Conservation (phyloP, 2,888 invertebrate genomes). For the Polietes domitor region DNA sequence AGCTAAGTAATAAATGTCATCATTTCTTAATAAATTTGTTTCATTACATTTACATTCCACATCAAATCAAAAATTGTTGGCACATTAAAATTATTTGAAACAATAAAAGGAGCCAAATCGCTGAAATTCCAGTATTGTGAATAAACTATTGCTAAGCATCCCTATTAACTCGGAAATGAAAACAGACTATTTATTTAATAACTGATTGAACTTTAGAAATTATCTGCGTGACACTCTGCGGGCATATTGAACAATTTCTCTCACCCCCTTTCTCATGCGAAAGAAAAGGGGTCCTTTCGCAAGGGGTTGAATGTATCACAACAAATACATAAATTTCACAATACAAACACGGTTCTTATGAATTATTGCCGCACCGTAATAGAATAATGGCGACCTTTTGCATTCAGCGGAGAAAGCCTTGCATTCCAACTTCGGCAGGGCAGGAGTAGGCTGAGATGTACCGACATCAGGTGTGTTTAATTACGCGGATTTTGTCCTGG, state of each 20-base stretch:
- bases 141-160: no score
- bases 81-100: no score
- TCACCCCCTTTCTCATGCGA: neutral
- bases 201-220: no score
- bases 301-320: neutral
- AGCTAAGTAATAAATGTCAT: no score
- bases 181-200: no score
- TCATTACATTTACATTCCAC: no score
- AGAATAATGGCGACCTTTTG: constrained; percentile 36
- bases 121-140: no score
- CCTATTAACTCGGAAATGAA: no score
- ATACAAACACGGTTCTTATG: constrained; percentile 34
- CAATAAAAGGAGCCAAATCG: no score
- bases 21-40: no score
- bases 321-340: neutral
- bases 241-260: neutral
- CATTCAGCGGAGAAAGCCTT: neutral
- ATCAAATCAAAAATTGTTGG: no score
- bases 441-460: neutral
- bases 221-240: no score
- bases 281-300: neutral
- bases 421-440: neutral
- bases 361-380: constrained; percentile 53
- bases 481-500: constrained; percentile 74
- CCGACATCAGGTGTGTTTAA: constrained; percentile 79